phyloP scores from a whole-genome alignment of 1,140 invertebrate species.

The Latrodectus geometricus region DNA sequence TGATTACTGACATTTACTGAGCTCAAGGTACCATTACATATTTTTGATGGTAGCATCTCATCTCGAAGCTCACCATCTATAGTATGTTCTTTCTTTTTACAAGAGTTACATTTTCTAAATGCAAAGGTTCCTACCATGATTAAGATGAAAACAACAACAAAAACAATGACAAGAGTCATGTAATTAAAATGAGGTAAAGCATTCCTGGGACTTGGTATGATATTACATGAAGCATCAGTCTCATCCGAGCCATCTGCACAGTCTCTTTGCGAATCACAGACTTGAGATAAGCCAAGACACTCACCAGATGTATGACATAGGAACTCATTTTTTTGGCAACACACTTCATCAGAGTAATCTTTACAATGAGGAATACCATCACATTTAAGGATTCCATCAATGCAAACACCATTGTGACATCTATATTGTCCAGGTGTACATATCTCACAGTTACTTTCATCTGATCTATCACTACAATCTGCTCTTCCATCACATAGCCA shows the following conservation, averaged over 20 bases:
- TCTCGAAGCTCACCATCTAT: constrained; percentile 28
- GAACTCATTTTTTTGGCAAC: constrained; percentile 60
- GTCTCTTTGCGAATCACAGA: constrained; percentile 67
- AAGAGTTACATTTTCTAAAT: background rate
- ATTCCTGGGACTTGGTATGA: background rate
- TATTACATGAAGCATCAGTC: constrained; percentile 2
- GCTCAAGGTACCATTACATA: constrained; percentile 9
- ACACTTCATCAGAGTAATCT: constrained; percentile 63
- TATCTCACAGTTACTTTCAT: constrained; percentile 66
- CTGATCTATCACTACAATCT: constrained; percentile 68
- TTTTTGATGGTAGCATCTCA: constrained; percentile 37
- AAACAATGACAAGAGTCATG: background rate
- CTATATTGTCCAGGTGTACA: constrained; percentile 66
- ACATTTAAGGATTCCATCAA: constrained; percentile 73
- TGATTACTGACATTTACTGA: constrained; percentile 5
- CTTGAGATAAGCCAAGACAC: constrained; percentile 71
- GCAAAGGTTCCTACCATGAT: background rate
- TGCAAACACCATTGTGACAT: constrained; percentile 80
- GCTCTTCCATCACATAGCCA: constrained; percentile 67
- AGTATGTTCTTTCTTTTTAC: constrained; percentile 6
- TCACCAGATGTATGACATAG: constrained; percentile 51
- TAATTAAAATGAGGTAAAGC: background rate
- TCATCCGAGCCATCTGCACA: constrained; percentile 68
- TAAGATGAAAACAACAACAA: constrained; percentile 1
- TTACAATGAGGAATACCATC: constrained; percentile 62